Evolutionary conservation across 1,140 invertebrate genomes (phyloP).

Genomic region (Drosophila auraria): DNA sequence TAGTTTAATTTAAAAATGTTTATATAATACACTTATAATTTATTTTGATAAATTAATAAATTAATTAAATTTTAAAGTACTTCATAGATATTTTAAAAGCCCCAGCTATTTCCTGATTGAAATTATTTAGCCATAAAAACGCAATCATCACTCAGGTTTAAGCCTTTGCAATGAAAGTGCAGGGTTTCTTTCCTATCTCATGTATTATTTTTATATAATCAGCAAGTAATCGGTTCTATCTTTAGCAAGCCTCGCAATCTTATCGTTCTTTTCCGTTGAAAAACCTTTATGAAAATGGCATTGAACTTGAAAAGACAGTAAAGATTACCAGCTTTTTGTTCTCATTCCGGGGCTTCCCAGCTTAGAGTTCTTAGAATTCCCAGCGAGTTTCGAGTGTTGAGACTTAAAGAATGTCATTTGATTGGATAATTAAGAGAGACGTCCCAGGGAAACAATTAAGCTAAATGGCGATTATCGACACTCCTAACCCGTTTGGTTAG

Average conservation of each 20-base stretch:
- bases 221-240: background rate
- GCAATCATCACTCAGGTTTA: background rate
- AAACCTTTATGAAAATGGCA: slow-evolving; percentile 10
- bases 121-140: background rate
- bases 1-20: too few relatives aligned
- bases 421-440: slow-evolving; percentile 23
- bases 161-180: background rate
- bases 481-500: slow-evolving; percentile 14
- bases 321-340: background rate
- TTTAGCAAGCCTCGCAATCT: slow-evolving; percentile 5
- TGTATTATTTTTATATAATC: background rate
- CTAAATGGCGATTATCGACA: slow-evolving; percentile 16
- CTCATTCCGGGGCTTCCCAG: slow-evolving; percentile 1
- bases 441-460: slow-evolving; percentile 8
- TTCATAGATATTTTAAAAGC: background rate
- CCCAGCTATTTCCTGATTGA: background rate
- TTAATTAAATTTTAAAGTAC: background rate
- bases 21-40: background rate
- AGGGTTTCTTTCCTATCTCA: slow-evolving; percentile 4
- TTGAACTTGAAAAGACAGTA: slow-evolving; percentile 37
- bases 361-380: slow-evolving; percentile 25
- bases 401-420: slow-evolving; percentile 20
- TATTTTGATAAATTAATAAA: background rate
- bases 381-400: background rate
- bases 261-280: slow-evolving; percentile 1